Conservation (phyloP, 2,797 vertebrate species). For the Alauda arvensis region DNA sequence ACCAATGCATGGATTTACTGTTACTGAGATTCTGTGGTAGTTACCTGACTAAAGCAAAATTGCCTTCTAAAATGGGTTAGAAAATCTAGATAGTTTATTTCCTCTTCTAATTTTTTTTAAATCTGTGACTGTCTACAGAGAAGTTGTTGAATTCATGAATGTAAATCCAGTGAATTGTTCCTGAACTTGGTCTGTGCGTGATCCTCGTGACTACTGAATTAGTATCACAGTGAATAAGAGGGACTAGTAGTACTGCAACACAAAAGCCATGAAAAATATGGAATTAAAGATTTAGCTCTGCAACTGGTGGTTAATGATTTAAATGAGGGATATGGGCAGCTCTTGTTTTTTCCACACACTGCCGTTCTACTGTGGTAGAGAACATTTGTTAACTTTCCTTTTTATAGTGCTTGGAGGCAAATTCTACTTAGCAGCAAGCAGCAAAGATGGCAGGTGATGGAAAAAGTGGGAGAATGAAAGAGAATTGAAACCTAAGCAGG, state of each 20-base stretch:
- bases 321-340: neutral
- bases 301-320: slow-evolving; percentile 5
- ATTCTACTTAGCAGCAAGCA: slow-evolving; percentile 2
- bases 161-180: neutral
- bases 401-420: slow-evolving; percentile 9
- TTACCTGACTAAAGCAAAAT: neutral
- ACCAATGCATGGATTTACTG: neutral
- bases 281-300: neutral
- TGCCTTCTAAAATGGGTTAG: neutral
- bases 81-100: neutral
- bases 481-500: neutral
- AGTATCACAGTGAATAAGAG: neutral
- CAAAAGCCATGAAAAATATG: neutral
- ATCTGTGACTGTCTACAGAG: neutral
- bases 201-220: neutral
- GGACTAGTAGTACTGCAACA: neutral
- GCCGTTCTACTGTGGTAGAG: neutral
- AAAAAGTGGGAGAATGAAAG: neutral
- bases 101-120: neutral
- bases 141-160: neutral
- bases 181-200: neutral
- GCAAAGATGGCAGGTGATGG: slow-evolving; percentile 20
- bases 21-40: neutral
- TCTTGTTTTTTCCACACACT: slow-evolving; percentile 17
- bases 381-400: slow-evolving; percentile 9